Evolutionary conservation across 2,797 vertebrate genomes (phyloP), one percentile per base, ranked within the genome.

Genomic region (Eulemur mongoz): DNA sequence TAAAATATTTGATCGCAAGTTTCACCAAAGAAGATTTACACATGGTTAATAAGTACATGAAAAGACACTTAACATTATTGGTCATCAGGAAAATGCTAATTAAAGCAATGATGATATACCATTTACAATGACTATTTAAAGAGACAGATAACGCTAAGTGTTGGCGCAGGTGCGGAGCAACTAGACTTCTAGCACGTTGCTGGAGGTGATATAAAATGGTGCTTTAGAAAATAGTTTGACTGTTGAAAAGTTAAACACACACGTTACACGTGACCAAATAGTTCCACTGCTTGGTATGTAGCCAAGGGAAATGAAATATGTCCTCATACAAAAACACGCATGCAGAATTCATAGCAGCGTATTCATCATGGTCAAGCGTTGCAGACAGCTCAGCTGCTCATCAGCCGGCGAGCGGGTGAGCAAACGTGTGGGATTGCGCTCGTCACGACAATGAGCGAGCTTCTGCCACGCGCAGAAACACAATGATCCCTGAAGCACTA

Each of bases 131-230:
- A 32, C 54, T 35, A 27, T 54, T n/a, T 7, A 69, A 50, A 48
- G 35, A 48, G 40, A 50, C 4, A 52, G 48, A 7, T 8, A 27
- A 22, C 7, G 3, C 25, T 25, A 20, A 1, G 11, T 20, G 38
- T 32, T 18, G 5, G 30, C 3, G 7, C 32, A 32, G 11, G 10
- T 11, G 1, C 40, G 8, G 20, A n/a, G 5, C 2, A 10, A 15
- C 20, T 4, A n/a, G 48, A 52, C 35, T 9, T 0, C 23, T 2
- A 20, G 27, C 18, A 3, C 48, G 18, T 38, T 13, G 14, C 45
- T 43, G 30, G 32, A 27, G 17, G 35, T 43, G 1, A 30, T 2
- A 43, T 4, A 40, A 54, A 63, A 63, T 15, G 4, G 10, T 27
- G 30, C 54, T 65, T 25, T 15, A 50, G 65, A 25, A 80, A n/a